Base-by-base conservation (phyloP, 2,113 vertebrate species). In the Hassar affinis region DNA sequence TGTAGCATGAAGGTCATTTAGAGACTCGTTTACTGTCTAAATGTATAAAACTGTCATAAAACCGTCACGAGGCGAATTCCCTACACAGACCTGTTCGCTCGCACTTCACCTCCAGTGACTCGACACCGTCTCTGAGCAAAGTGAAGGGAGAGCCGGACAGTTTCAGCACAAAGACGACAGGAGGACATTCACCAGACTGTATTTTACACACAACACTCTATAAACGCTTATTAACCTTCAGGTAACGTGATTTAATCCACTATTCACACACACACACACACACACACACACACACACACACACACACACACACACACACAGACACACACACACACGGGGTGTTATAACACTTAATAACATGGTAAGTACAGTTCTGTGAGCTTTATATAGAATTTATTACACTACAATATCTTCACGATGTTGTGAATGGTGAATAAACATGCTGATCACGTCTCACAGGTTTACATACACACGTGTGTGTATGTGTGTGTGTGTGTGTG, bases 151-250 rank as follows among this genome's bases (percentile, higher is more conserved):
- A n/a, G n/a, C n/a, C n/a, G n/a, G n/a, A n/a, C n/a, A n/a, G 25
- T 75, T 75, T 52, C 11, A 18, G 14, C 64, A 84, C 74, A 80
- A 87, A 85, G 85, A 68, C 51, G n/a, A n/a, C n/a, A 64, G 83
- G 49, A 79, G 33, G 15, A 18, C 7, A 17, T 64, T 33, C 18
- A 64, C 6, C 14, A 18, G 0, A 35, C 20, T 35, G 17, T 35
- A 20, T 33, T 33, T 30, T 17, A 64, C 42, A 49, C 69, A 49
- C 9, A 47, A 64, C 30, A 9, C 62, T 35, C 59, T 1, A 3
- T 42, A 71, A 25, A 71, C 20, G 5, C 33, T 35, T 25, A 69
- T 6, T 38, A 22, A 69, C 17, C 1, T 54, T 54, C 6, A 54
- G 11, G 2, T 51, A 51, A 47, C 2, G 9, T 47, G 7, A 10